Evolutionary conservation across 2,888 invertebrate genomes (phyloP), one percentile per base, ranked within the genome.

Genomic region (Rugalucina vietnamica): DNA sequence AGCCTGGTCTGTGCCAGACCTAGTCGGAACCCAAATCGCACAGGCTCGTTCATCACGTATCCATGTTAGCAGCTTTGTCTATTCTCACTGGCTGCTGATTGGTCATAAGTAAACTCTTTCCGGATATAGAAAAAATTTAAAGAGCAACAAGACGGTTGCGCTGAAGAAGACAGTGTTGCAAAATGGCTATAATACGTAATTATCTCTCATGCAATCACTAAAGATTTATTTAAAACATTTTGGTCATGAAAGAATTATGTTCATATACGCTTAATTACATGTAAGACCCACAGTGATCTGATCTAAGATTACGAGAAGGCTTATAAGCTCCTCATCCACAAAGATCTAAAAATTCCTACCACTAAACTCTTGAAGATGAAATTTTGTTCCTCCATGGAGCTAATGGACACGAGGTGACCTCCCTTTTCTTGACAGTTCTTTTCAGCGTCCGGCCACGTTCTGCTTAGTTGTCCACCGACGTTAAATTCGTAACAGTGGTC

Each of bases 361-460:
- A 3, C 4, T 27, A 57, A 27, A 4, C 27, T 57, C 1, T 57
- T 2, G 37, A 73, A 73, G 5, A 79, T 72, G 32, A 57, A 79
- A 5, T 73, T 57, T 39, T 72, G 72, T 21, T 72, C 60, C 8
- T 14, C 29, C 8, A 2, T 10, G 12, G 36, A 60, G 1, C 60
- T 37, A 0, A 79, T 57, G 12, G 37, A 29, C 1, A 79, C 14
- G 1, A 79, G 37, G 43, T 79, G 72, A 8, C 79, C 79, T 0
- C 60, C 73, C 34, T 79, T 79, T 2, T 57, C 73, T 27, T 29
- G 57, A 32, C 79, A 79, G 34, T 79, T 73, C 5, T 60, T n/a
- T 29, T 79, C 79, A 14, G 79, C 79, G 29, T 72, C 43, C 18
- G 54, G 72, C 79, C 79, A 79, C n/a, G 69, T 76, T 18, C 65